Conservation (phyloP, 2,113 vertebrate genomes). For the Crypturellus undulatus region DNA sequence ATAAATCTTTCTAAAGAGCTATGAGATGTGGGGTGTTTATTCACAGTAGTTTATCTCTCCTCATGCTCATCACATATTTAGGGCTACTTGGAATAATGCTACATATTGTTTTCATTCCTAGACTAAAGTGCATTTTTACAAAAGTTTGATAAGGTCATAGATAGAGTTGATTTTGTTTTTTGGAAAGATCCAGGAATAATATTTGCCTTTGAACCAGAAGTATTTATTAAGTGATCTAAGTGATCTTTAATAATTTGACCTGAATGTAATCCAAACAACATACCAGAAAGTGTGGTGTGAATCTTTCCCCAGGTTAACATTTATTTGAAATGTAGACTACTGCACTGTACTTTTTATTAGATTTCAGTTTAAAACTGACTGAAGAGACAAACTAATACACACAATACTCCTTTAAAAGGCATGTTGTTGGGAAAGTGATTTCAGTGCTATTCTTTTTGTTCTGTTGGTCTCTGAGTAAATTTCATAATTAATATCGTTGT, state of each 20-base stretch:
- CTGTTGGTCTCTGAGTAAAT: not conserved
- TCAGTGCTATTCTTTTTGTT: not conserved
- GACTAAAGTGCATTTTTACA: not conserved
- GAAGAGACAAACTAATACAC: not conserved
- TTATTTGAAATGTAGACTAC: not conserved
- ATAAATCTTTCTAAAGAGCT: not conserved
- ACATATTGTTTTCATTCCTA: not conserved
- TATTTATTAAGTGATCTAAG: not conserved
- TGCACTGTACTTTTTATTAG: not conserved
- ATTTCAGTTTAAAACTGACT: not conserved
- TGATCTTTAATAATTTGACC: not conserved
- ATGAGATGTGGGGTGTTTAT: fast-evolving
- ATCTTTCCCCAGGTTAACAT: not conserved
- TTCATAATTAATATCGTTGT: not conserved
- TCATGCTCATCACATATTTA: not conserved
- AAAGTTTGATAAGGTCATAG: not conserved
- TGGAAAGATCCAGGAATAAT: not conserved
- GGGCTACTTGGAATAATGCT: not conserved
- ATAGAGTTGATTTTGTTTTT: not conserved
- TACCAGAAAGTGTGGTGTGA: not conserved
- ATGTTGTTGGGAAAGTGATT: not conserved
- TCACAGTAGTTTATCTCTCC: not conserved
- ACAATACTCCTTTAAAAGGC: not conserved
- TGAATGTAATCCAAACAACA: not conserved
- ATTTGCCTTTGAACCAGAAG: not conserved